Conservation (phyloP, 2,888 invertebrate species). For the Andricus quercusramuli region DNA sequence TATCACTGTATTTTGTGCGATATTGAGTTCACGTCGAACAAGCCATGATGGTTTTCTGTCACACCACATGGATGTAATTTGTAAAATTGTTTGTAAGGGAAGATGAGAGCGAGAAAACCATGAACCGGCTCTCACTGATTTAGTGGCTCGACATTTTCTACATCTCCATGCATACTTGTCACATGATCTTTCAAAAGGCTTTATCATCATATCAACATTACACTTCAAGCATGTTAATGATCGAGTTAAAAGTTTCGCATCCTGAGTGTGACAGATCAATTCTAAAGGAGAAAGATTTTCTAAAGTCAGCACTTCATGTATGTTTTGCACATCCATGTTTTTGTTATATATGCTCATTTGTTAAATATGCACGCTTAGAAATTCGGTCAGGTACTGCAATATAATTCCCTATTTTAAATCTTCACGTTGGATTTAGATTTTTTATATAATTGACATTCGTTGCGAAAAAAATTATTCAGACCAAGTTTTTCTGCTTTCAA, state of each 20-base stretch:
- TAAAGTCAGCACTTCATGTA: background rate
- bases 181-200: slow-evolving; percentile 15
- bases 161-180: slow-evolving; percentile 46
- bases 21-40: background rate
- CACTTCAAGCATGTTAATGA: slow-evolving; percentile 31
- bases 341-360: background rate
- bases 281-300: background rate
- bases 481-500: background rate
- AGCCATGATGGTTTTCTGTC: slow-evolving; percentile 14
- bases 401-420: background rate
- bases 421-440: background rate
- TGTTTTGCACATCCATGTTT: background rate
- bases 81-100: slow-evolving; percentile 18
- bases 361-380: background rate
- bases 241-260: slow-evolving; percentile 5
- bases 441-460: background rate
- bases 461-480: background rate
- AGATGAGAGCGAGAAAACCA: slow-evolving; percentile 28
- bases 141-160: slow-evolving; percentile 25
- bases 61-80: slow-evolving; percentile 25
- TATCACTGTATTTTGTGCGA: slow-evolving; percentile 38
- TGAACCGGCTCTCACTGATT: slow-evolving; percentile 35
- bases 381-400: background rate
- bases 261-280: slow-evolving; percentile 6
- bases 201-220: slow-evolving; percentile 33